Base-by-base conservation (phyloP, 2,888 invertebrate genomes). In the Tetrapedia diversipes region DNA sequence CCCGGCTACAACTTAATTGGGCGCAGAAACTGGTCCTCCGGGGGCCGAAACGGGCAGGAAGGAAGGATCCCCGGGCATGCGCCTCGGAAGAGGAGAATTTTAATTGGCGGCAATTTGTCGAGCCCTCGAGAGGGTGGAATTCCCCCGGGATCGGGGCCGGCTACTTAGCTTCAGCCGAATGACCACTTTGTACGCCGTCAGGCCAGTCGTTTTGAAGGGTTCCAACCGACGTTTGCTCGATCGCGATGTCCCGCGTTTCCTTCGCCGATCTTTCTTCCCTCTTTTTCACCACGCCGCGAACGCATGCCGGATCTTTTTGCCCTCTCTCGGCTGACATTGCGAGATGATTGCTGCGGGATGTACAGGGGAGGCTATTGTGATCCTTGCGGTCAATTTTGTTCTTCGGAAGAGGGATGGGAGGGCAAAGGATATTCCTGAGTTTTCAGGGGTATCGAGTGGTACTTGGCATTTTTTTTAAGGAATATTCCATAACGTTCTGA, bases 1-100 rank as follows among this genome's bases (percentile, higher is more conserved):
- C 81, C 72, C 80, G 80, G 67, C 81, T 89, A 90, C 90, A 89
- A 90, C 89, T 91, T 91, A 91, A 91, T 91, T 91, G 90, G 90
- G 82, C 80, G 82, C 86, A 51, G 78, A 43, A 88, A 88, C 88
- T 89, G 89, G 89, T 89, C 89, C 83, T 84, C 72, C 68, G 83
- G 67, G 71, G 72, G 59, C 54, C 37, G 64, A 47, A 32, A 47
- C 45, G 45, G 39, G 64, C 47, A 32, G 65, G 53, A 68, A 75
- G 66, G 64, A 66, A 69, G 64, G 74, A 64, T 56, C 57, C n/a
- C n/a, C 71, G 67, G 69, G 64, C 74, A 77, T 86, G 81, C 70
- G 72, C 72, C 75, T 71, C 77, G 71, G 70, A 82, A 77, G 72
- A 79, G 68, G 85, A 85, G 88, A 88, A 88, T 89, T 88, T 88